phyloP scores from a whole-genome alignment of 2,113 vertebrate genomes.

The Corythaeola cristata region DNA sequence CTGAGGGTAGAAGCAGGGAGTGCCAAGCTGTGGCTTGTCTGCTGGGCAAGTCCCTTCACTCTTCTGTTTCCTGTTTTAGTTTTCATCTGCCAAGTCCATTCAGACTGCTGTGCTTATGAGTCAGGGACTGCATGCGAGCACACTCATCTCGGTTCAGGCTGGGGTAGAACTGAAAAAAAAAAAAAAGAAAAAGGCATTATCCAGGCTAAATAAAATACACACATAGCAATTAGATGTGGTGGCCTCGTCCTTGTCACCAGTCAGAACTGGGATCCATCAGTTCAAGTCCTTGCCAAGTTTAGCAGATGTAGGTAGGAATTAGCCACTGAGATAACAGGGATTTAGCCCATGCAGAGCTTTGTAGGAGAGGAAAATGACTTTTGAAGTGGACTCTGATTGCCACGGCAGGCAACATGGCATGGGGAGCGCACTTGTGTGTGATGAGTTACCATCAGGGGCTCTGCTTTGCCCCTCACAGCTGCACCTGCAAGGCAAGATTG shows the following conservation, averaged over 20 bases:
- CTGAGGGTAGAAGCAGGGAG: background rate
- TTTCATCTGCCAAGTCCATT: background rate
- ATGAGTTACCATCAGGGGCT: background rate
- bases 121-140: background rate
- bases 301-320: background rate
- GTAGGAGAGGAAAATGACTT: background rate
- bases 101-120: background rate
- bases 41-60: background rate
- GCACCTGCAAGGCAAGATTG: background rate
- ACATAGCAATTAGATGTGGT: background rate
- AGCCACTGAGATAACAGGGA: background rate
- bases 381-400: background rate
- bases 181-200: background rate
- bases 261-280: background rate
- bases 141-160: background rate
- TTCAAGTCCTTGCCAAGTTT: background rate
- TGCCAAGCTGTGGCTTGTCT: background rate
- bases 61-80: background rate
- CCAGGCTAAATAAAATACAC: background rate
- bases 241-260: background rate
- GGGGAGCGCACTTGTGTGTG: background rate
- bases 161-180: background rate
- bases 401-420: accelerated
- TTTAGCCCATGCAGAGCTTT: background rate
- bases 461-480: background rate